These are phyloP conservation scores for Montipora efflorescens DNA, from an alignment of 64 coral and sea anemone genomes.

Conservation along the genomic window DNA sequence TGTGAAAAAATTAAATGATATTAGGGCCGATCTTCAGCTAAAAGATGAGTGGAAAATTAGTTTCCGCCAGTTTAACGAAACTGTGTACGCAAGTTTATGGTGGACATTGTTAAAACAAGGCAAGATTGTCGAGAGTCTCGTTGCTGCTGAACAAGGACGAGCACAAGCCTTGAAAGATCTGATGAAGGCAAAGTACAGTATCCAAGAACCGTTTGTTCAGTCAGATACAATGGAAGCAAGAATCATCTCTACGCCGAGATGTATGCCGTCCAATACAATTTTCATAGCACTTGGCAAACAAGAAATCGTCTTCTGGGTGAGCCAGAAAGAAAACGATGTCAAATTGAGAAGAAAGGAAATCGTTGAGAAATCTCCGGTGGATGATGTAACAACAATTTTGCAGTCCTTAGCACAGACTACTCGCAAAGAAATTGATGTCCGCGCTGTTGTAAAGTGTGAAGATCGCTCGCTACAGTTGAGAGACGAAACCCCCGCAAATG, in stretches of 20 bases:
- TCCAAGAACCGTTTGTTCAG: not conserved
- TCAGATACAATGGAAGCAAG: not conserved
- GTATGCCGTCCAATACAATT: too few species aligned
- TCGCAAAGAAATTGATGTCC: not conserved
- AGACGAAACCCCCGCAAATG: not conserved
- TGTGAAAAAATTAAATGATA: not conserved
- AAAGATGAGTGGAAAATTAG: conserved; percentile 3
- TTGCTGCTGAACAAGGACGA: not conserved
- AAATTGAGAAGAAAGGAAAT: too few species aligned
- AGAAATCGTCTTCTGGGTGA: not conserved
- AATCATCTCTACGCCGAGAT: not conserved
- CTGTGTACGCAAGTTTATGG: not conserved
- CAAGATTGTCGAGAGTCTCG: not conserved
- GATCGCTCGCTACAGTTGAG: not conserved
- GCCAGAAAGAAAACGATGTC: not conserved
- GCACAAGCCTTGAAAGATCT: conserved; percentile 1
- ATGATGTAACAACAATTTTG: not conserved
- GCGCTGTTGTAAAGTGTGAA: not conserved
- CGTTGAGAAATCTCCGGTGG: not conserved
- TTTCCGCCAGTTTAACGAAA: not conserved
- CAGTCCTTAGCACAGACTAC: not conserved
- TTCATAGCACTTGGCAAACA: not conserved
- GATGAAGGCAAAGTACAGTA: not conserved
- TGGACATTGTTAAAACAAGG: not conserved
- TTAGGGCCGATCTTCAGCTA: not conserved